Conservation (phyloP, 2,113 vertebrate species). For the Ovis aries region ARS-UI_Ramb_v3.0 NC_056058.1:5880501-5881000, state of each 20-base stretch:
- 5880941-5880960: neutral
- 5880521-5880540: neutral
- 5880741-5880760: neutral
- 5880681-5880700: neutral
- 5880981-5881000: neutral
- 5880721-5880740: neutral
- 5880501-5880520: neutral
- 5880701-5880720: neutral
- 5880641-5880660: neutral
- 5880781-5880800: neutral
- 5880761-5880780: neutral
- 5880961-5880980: neutral
- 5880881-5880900: fast-evolving
- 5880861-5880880: fast-evolving
- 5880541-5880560: neutral
- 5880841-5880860: neutral
- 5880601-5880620: neutral
- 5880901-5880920: neutral
- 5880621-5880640: neutral
- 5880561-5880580: neutral
- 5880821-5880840: neutral
- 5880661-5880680: neutral
- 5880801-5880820: too few species aligned
- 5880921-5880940: fast-evolving
- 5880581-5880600: neutral